Evolutionary conservation across 2,113 vertebrate species (phyloP).

Genomic region (Peromyscus leucopus): DNA sequence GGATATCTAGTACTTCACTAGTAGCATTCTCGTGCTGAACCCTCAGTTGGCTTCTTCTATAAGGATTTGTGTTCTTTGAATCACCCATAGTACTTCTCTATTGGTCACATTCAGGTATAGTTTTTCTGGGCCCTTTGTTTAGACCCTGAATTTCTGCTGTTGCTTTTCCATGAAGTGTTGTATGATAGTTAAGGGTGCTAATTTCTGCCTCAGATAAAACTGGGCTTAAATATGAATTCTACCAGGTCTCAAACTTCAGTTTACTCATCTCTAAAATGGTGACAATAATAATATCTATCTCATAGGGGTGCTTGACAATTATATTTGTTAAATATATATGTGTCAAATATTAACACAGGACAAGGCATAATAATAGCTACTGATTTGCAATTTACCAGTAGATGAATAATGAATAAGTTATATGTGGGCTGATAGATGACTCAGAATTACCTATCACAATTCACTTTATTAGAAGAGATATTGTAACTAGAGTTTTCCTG

Average conservation of each 20-base stretch:
- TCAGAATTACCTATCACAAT: constrained; percentile 22
- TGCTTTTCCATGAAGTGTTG: not conserved
- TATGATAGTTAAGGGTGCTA: not conserved
- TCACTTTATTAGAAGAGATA: not conserved
- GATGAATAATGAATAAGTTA: not conserved
- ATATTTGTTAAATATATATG: constrained; percentile 12
- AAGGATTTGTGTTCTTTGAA: not conserved
- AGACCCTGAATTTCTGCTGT: not conserved
- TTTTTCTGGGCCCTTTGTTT: not conserved
- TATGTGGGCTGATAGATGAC: not conserved
- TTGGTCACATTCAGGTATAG: constrained; percentile 24
- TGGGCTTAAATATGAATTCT: not conserved
- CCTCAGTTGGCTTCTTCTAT: not conserved
- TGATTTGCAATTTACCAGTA: constrained; percentile 24
- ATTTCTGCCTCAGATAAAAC: constrained; percentile 28
- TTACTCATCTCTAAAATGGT: constrained; percentile 35
- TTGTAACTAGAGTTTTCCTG: not conserved
- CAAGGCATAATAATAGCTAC: not conserved
- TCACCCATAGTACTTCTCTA: not conserved
- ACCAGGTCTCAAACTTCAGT: not conserved
- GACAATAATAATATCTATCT: not conserved
- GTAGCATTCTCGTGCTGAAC: not conserved
- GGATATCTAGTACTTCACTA: constrained; percentile 34
- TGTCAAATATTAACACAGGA: constrained; percentile 1
- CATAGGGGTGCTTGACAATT: not conserved